These are phyloP conservation scores for Drosophila erecta DNA, from an alignment of 1,140 invertebrate genomes.

Conservation along the genomic window DNA sequence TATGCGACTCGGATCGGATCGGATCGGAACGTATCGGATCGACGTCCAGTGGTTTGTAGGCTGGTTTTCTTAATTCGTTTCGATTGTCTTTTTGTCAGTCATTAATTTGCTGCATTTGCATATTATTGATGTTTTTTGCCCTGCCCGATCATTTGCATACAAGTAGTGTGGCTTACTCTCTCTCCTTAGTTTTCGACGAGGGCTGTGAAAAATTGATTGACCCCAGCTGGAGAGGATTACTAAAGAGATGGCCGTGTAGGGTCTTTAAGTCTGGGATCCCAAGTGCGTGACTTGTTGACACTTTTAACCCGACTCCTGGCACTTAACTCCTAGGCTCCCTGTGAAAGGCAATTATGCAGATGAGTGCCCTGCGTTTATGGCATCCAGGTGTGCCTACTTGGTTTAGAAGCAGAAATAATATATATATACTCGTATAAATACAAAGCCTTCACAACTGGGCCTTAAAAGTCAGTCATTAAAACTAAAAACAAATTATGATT, in stretches of 20 bases:
- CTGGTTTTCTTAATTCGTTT: slow-evolving; percentile 78
- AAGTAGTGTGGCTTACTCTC: not conserved
- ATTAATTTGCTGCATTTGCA: slow-evolving; percentile 82
- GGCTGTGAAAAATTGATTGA: slow-evolving; percentile 66
- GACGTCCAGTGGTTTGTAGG: slow-evolving; percentile 47
- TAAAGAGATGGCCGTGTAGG: not conserved
- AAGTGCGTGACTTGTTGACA: slow-evolving; percentile 60
- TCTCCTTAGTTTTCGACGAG: slow-evolving; percentile 12
- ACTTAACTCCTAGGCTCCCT: slow-evolving; percentile 1
- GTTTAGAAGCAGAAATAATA: not conserved
- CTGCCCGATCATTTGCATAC: slow-evolving; percentile 64
- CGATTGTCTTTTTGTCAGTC: slow-evolving; percentile 83
- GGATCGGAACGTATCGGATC: not conserved
- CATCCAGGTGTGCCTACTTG: slow-evolving; percentile 64
- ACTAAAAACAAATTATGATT: slow-evolving; percentile 79
- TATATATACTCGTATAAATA: too few species aligned
- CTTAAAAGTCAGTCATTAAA: slow-evolving; percentile 58
- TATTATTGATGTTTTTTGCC: slow-evolving; percentile 75
- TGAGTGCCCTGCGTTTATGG: slow-evolving; percentile 43
- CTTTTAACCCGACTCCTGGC: slow-evolving; percentile 28
- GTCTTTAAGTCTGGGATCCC: not conserved
- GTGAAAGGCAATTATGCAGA: slow-evolving; percentile 57
- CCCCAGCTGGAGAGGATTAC: slow-evolving; percentile 21
- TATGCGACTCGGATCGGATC: slow-evolving; percentile 35
- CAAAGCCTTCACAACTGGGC: slow-evolving; percentile 20